Conservation (phyloP, 2,113 vertebrate genomes). For the Sturnus vulgaris region DNA sequence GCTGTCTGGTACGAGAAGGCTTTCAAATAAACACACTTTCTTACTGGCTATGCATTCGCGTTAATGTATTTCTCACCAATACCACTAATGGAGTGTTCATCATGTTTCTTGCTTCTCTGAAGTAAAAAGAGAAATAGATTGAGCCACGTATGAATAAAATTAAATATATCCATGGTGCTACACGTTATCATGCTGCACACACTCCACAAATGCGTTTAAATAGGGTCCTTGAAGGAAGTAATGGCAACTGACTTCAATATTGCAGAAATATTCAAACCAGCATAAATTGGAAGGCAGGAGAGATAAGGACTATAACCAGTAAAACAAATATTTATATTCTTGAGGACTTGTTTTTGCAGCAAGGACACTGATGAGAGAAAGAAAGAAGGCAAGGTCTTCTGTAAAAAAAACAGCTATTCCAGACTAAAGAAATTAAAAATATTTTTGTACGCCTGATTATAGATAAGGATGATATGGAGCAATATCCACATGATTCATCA, state of each 20-base stretch:
- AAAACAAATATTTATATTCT: neutral
- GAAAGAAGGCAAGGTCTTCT: neutral
- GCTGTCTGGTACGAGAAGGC: neutral
- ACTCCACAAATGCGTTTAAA: neutral
- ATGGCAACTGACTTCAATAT: neutral
- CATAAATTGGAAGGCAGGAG: neutral
- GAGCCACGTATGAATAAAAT: neutral
- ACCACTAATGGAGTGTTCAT: constrained; percentile 17
- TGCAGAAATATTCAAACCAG: neutral
- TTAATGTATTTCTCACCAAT: constrained; percentile 17
- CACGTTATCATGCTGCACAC: neutral
- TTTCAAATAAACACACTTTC: neutral
- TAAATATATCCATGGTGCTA: neutral
- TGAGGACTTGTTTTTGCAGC: neutral
- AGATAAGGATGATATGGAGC: neutral
- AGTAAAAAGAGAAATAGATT: neutral
- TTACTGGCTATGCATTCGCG: neutral
- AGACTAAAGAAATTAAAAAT: neutral
- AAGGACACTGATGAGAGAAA: neutral
- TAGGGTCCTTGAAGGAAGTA: neutral
- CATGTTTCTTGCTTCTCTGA: neutral
- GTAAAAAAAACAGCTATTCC: neutral
- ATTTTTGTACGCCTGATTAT: neutral
- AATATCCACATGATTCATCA: neutral
- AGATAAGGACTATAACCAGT: neutral